Evolutionary conservation across 1,140 invertebrate species (phyloP).

Genomic region (Glomeris maerens): DNA sequence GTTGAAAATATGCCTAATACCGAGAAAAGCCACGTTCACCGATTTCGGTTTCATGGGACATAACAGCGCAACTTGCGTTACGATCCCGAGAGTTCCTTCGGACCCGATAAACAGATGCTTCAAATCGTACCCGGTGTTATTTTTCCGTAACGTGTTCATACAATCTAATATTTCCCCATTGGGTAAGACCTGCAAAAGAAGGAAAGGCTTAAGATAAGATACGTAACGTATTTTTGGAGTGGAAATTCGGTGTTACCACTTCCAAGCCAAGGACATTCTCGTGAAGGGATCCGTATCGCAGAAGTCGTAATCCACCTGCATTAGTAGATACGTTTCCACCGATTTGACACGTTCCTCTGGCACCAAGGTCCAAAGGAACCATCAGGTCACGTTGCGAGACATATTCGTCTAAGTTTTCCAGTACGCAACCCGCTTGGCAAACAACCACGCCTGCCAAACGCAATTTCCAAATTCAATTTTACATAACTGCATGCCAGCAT

Average conservation of each 20-base stretch:
- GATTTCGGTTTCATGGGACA: slow-evolving; percentile 68
- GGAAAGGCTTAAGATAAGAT: slow-evolving; percentile 3
- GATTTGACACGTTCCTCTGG: slow-evolving; percentile 92
- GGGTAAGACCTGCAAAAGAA: slow-evolving; percentile 55
- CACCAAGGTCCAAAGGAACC: slow-evolving; percentile 90
- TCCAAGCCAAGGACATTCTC: slow-evolving; percentile 83
- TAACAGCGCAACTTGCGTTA: slow-evolving; percentile 82
- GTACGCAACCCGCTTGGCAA: slow-evolving; percentile 82
- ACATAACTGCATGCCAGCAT: neutral
- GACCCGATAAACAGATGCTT: slow-evolving; percentile 96
- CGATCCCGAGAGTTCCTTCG: slow-evolving; percentile 87
- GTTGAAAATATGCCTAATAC: slow-evolving; percentile 45
- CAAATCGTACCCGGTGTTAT: slow-evolving; percentile 93
- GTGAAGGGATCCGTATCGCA: slow-evolving; percentile 91
- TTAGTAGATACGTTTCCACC: slow-evolving; percentile 95
- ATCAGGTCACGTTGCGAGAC: slow-evolving; percentile 57
- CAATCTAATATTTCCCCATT: slow-evolving; percentile 75
- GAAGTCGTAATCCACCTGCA: slow-evolving; percentile 81
- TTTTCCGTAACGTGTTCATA: slow-evolving; percentile 75
- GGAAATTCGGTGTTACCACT: slow-evolving; percentile 57
- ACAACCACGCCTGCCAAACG: slow-evolving; percentile 51
- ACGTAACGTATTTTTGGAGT: slow-evolving; percentile 5
- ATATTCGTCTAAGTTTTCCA: slow-evolving; percentile 69
- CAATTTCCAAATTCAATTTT: slow-evolving; percentile 1
- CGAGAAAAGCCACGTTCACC: slow-evolving; percentile 71